Conservation (phyloP, 1,140 invertebrate species). For the Leptopilina clavipes region DNA sequence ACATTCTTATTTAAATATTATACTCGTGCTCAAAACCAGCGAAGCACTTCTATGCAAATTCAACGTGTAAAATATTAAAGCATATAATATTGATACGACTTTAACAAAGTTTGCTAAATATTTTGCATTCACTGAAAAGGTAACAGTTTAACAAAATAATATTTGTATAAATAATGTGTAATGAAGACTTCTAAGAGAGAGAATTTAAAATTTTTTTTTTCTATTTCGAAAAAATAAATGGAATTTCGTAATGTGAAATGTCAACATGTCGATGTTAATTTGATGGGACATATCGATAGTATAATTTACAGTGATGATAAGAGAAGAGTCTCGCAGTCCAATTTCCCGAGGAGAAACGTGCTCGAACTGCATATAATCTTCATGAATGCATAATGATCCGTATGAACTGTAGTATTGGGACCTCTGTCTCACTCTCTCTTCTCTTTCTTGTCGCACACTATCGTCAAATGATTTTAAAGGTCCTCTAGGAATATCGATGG, state of each 20-base stretch:
- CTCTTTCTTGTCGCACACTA: slow-evolving; percentile 30
- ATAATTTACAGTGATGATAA: slow-evolving; percentile 66
- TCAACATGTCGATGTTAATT: slow-evolving; percentile 27
- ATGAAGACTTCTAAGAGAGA: too few relatives aligned
- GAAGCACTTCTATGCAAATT: too few relatives aligned
- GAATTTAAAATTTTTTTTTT: not conserved
- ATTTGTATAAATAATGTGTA: too few relatives aligned
- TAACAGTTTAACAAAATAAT: too few relatives aligned
- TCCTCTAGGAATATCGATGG: slow-evolving; percentile 47
- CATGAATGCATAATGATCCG: slow-evolving; percentile 65
- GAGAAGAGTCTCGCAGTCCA: slow-evolving; percentile 61
- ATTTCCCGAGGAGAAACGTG: slow-evolving; percentile 63
- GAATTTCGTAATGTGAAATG: not conserved
- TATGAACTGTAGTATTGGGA: slow-evolving; percentile 40
- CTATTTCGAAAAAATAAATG: not conserved
- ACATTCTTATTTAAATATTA: too few relatives aligned
- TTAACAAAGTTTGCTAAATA: too few relatives aligned
- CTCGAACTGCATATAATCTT: slow-evolving; percentile 64
- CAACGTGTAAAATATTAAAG: too few relatives aligned
- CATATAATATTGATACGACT: too few relatives aligned
- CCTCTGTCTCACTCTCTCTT: slow-evolving; percentile 13
- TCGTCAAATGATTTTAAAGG: slow-evolving; percentile 42
- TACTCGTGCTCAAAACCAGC: too few relatives aligned
- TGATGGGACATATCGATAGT: slow-evolving; percentile 51
- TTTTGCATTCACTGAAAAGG: too few relatives aligned